Percentiles rank a stretch among this genome's conserved stretches.
These are phyloP conservation scores for Epicauta chinensis DNA, from an alignment of 1,140 invertebrate species.

Conservation along the genomic window DNA sequence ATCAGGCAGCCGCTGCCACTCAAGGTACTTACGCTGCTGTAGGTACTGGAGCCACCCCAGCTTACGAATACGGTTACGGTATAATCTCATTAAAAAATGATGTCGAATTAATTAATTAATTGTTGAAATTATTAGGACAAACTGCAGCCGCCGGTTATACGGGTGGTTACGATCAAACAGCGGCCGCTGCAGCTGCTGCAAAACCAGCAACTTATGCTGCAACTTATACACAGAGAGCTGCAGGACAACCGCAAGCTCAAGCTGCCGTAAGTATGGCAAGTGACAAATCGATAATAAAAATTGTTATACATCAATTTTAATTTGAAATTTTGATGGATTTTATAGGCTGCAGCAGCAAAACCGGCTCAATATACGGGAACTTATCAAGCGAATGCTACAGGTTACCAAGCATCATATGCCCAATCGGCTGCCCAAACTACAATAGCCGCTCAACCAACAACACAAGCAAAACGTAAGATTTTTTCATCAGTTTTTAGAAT, in stretches of 20 bases:
- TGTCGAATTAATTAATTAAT: conserved; percentile 25
- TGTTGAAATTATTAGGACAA: conserved; percentile 40
- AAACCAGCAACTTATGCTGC: conserved; percentile 53
- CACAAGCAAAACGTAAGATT: conserved; percentile 44
- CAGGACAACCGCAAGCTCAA: conserved; percentile 44
- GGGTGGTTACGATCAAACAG: conserved; percentile 58
- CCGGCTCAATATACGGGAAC: conserved; percentile 42
- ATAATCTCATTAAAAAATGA: conserved; percentile 40
- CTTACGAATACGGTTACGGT: conserved; percentile 65
- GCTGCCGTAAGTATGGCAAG: conserved; percentile 35
- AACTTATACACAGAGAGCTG: conserved; percentile 45
- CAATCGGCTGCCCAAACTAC: conserved; percentile 42
- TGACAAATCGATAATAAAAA: background rate
- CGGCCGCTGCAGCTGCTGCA: conserved; percentile 45
- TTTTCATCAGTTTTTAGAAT: background rate
- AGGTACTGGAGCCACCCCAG: conserved; percentile 55
- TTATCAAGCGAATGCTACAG: conserved; percentile 41
- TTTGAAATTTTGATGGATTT: background rate
- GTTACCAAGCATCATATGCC: conserved; percentile 42
- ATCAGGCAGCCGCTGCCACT: conserved; percentile 62
- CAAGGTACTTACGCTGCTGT: conserved; percentile 59
- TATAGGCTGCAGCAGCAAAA: conserved; percentile 40
- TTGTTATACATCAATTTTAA: background rate
- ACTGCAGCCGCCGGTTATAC: conserved; percentile 61
- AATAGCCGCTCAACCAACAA: conserved; percentile 42